Conservation (phyloP, 2,888 invertebrate genomes). For the Ellobium chinense region DNA sequence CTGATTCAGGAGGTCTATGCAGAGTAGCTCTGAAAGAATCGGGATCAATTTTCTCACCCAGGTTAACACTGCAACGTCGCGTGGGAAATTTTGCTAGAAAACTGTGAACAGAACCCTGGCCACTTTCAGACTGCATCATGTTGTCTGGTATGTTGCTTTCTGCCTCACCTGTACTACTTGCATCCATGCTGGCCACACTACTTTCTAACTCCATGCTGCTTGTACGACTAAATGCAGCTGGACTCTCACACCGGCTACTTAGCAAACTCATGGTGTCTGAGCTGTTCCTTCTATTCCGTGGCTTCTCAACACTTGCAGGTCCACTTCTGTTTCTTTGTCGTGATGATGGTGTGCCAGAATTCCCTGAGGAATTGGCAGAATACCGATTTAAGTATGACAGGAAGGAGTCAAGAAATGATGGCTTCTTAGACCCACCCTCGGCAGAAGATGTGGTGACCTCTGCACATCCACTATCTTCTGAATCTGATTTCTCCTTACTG, state of each 20-base stretch:
- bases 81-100: slow-evolving; percentile 32
- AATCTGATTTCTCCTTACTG: not conserved
- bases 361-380: not conserved
- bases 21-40: no score
- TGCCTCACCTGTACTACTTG: not conserved
- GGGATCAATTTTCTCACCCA: slow-evolving; percentile 38
- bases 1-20: no score
- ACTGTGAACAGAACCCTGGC: not conserved
- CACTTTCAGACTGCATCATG: not conserved
- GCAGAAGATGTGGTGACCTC: not conserved
- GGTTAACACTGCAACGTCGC: slow-evolving; percentile 43
- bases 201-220: slow-evolving; percentile 14
- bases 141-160: not conserved
- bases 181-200: not conserved
- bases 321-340: slow-evolving; percentile 6
- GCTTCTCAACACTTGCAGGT: not conserved
- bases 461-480: not conserved
- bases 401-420: slow-evolving; percentile 53
- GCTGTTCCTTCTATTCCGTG: not conserved
- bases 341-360: not conserved
- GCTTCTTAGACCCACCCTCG: slow-evolving; percentile 5
- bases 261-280: not conserved
- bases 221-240: not conserved
- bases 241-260: not conserved
- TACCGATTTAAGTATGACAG: slow-evolving; percentile 44